Evolutionary conservation across 1,140 invertebrate species (phyloP).

Genomic region (Magallana ariakensis): DNA sequence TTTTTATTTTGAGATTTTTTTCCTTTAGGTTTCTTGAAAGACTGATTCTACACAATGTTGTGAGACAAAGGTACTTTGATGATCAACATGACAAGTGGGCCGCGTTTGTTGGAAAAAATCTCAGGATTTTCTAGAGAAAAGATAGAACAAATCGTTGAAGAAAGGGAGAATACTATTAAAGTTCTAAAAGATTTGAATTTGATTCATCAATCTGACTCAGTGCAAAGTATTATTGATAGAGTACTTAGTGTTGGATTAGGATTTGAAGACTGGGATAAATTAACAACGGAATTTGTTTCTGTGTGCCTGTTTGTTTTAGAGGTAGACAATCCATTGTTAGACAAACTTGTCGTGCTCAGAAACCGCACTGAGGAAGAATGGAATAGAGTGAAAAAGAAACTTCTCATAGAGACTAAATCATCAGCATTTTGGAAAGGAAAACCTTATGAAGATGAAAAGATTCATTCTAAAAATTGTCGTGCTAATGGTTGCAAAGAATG

Average conservation of each 20-base stretch:
- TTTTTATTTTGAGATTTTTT: too few relatives aligned
- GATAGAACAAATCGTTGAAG: background rate
- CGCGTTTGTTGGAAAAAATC: background rate
- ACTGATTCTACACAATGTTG: background rate
- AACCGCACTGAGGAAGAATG: background rate
- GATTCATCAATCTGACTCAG: background rate
- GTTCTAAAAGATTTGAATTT: background rate
- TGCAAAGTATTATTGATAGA: background rate
- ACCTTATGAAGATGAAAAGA: constrained; percentile 11
- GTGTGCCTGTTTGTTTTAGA: background rate
- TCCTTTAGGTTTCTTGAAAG: background rate
- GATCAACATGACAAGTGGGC: background rate
- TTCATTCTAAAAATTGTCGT: background rate
- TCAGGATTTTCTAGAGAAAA: background rate
- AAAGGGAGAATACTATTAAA: background rate
- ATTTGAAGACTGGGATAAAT: background rate
- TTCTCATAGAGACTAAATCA: background rate
- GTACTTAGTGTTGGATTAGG: background rate
- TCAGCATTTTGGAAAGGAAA: background rate
- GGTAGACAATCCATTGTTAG: background rate
- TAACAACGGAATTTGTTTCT: background rate
- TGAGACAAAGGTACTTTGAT: too few relatives aligned
- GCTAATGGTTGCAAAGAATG: background rate
- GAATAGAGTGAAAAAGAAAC: background rate
- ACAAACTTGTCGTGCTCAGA: background rate